phyloP scores from a whole-genome alignment of 2,888 invertebrate genomes.

The Torymus texanus region DNA sequence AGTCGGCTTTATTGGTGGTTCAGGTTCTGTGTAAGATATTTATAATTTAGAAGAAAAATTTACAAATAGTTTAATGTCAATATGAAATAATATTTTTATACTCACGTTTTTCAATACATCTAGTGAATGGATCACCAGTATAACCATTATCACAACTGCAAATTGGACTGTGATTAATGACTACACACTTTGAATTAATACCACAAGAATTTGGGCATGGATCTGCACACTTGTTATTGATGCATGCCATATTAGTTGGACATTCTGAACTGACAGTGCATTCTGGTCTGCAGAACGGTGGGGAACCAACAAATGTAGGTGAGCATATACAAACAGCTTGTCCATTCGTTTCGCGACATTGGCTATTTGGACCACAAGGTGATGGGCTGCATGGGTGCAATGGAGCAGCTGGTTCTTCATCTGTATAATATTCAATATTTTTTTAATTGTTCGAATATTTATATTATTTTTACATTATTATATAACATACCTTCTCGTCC shows the following conservation, averaged over 20 bases:
- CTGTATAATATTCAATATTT: not conserved
- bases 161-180: conserved; percentile 79
- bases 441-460: not conserved
- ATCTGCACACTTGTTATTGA: conserved; percentile 74
- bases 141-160: conserved; percentile 79
- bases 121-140: conserved; percentile 79
- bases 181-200: conserved; percentile 76
- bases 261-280: conserved; percentile 75
- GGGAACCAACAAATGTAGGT: conserved; percentile 83
- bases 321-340: conserved; percentile 87
- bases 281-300: conserved; percentile 78
- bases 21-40: not conserved
- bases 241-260: conserved; percentile 78
- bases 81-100: not conserved
- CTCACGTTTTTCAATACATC: conserved; percentile 68
- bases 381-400: conserved; percentile 77
- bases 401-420: not conserved
- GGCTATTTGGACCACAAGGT: conserved; percentile 81
- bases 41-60: not conserved
- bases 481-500: conserved; percentile 36
- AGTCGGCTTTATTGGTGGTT: conserved; percentile 55
- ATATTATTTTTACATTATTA: not conserved
- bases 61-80: not conserved
- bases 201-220: conserved; percentile 76
- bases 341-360: conserved; percentile 82